A percentile compares a stretch with the other conserved stretches of the same genome.
These are phyloP conservation scores for Diabrotica balteata DNA, from an alignment of 2,888 invertebrate genomes.

Conservation along the genomic window DNA sequence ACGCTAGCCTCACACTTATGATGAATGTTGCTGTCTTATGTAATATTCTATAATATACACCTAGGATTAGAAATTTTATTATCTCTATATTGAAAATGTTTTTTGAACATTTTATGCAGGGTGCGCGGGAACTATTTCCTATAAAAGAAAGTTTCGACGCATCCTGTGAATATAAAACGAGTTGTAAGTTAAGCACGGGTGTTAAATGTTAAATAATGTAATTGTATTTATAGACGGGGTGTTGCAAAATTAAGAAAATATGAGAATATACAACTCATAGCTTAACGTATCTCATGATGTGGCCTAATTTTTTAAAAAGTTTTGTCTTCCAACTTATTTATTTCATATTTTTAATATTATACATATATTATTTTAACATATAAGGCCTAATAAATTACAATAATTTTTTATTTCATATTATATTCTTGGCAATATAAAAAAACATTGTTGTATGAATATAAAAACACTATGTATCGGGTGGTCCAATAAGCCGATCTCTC, in stretches of 20 bases:
- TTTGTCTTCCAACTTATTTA: neutral
- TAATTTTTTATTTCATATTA: no score
- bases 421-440: no score
- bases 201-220: constrained; percentile 31
- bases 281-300: neutral
- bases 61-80: constrained; percentile 34
- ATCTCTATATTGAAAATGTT: constrained; percentile 37
- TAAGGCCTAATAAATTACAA: no score
- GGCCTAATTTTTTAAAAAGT: neutral
- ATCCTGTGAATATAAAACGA: constrained; percentile 7
- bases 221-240: neutral
- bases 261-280: neutral
- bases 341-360: no score
- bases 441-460: no score
- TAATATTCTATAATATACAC: constrained; percentile 39
- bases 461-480: no score
- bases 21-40: constrained; percentile 48
- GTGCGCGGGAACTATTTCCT: neutral
- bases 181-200: constrained; percentile 27
- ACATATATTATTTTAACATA: no score
- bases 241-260: constrained; percentile 1
- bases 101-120: constrained; percentile 40
- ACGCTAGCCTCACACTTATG: constrained; percentile 49
- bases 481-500: no score
- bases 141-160: neutral